Evolutionary conservation across 2,888 invertebrate genomes (phyloP).

Genomic region (Fissipunctia ypsillon): DNA sequence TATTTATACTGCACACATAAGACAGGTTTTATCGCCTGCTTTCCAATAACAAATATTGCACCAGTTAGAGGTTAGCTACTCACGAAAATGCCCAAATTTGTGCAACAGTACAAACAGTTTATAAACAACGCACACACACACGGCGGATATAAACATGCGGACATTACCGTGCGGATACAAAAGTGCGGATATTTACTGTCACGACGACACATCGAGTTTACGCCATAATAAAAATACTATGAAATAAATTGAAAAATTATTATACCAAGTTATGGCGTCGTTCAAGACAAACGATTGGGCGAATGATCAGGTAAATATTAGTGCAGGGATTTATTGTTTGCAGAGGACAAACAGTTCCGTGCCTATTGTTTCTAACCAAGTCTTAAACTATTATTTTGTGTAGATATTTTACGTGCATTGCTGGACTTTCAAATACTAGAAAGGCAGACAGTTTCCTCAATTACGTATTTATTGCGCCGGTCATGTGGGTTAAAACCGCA

Average conservation of each 20-base stretch:
- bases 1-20: too few relatives aligned
- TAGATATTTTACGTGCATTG: not conserved
- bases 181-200: conserved; percentile 32
- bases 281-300: conserved; percentile 59
- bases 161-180: conserved; percentile 29
- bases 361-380: not conserved
- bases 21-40: too few relatives aligned
- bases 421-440: not conserved
- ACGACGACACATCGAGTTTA: conserved; percentile 54
- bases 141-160: conserved; percentile 20
- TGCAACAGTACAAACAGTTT: not conserved
- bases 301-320: conserved; percentile 50
- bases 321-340: conserved; percentile 21
- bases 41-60: too few relatives aligned
- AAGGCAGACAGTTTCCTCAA: not conserved
- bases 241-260: conserved; percentile 70
- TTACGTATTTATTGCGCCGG: not conserved
- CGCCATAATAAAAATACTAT: conserved; percentile 67
- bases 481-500: not conserved
- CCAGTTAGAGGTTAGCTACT: too few relatives aligned
- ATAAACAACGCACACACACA: conserved; percentile 4
- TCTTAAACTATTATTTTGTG: not conserved
- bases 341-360: not conserved
- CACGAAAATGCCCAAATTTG: not conserved
- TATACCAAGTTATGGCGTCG: conserved; percentile 61